A percentile compares a stretch with the other conserved stretches of the same genome.
Evolutionary conservation across 2,888 invertebrate species (phyloP).

Genomic region (Cacoxenus indagator): DNA sequence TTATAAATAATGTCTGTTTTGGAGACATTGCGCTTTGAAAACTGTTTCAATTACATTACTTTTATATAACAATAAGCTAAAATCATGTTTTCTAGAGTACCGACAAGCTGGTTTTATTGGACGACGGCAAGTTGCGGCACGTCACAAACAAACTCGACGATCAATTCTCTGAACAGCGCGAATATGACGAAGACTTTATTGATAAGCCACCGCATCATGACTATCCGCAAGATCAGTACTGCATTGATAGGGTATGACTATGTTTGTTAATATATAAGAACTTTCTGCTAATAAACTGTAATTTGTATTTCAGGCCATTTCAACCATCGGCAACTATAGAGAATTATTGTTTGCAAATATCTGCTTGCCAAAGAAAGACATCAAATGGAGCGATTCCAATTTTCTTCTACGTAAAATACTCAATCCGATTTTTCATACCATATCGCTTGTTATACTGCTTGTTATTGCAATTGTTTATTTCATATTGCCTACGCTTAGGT

Average conservation of each 20-base stretch:
- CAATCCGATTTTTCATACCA: constrained; percentile 82
- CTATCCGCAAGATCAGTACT: constrained; percentile 82
- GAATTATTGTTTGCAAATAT: constrained; percentile 80
- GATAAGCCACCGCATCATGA: constrained; percentile 77
- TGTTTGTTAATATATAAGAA: background rate
- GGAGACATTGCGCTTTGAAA: too few species aligned
- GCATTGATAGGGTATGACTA: constrained; percentile 80
- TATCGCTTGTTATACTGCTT: constrained; percentile 80
- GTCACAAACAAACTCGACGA: constrained; percentile 74
- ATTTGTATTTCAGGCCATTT: constrained; percentile 55
- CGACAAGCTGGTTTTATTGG: constrained; percentile 75
- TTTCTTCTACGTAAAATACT: constrained; percentile 82
- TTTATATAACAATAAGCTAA: too few species aligned
- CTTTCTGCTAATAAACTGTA: background rate
- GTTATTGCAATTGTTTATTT: constrained; percentile 85
- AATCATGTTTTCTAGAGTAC: constrained; percentile 66
- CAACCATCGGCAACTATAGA: constrained; percentile 68
- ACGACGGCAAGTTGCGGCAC: constrained; percentile 82
- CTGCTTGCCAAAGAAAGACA: constrained; percentile 79
- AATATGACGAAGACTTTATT: constrained; percentile 71
- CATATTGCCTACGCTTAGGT: constrained; percentile 82
- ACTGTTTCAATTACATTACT: too few species aligned
- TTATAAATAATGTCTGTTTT: too few species aligned
- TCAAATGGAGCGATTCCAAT: constrained; percentile 81
- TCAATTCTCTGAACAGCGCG: constrained; percentile 51